Percentiles rank a stretch among this genome's conserved stretches.
phyloP scores from a whole-genome alignment of 1,140 invertebrate genomes.

The Oreohelix idahoensis region DNA sequence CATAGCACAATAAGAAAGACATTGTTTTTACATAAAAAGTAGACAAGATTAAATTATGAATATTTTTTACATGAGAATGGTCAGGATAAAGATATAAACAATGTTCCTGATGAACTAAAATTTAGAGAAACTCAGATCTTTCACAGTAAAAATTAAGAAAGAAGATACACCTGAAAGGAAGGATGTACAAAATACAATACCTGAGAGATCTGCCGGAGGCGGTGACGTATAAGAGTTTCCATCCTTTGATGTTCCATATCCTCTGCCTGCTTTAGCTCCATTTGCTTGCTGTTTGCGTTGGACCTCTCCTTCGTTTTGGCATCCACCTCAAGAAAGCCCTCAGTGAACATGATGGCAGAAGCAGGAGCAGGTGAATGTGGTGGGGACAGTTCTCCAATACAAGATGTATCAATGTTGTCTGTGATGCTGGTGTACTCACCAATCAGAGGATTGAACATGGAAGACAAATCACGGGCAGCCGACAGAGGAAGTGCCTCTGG shows the following conservation, averaged over 20 bases:
- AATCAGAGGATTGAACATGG: constrained; percentile 86
- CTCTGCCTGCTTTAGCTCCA: constrained; percentile 84
- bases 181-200: constrained; percentile 13
- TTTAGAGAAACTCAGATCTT: neutral
- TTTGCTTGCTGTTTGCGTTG: constrained; percentile 79
- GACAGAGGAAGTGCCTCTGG: constrained; percentile 39
- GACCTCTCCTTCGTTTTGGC: constrained; percentile 44
- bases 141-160: neutral
- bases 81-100: neutral
- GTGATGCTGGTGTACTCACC: constrained; percentile 94
- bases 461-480: constrained; percentile 70
- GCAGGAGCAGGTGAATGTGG: constrained; percentile 76
- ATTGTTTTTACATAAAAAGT: too few relatives aligned
- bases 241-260: constrained; percentile 92
- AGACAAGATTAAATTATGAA: too few relatives aligned
- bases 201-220: constrained; percentile 77
- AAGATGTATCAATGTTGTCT: constrained; percentile 88
- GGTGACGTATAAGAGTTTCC: constrained; percentile 88
- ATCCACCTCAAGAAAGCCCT: constrained; percentile 55
- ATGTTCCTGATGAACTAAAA: too few relatives aligned
- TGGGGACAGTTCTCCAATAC: constrained; percentile 83
- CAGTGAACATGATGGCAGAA: constrained; percentile 71
- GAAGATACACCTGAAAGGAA: too few relatives aligned
- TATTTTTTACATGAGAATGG: too few relatives aligned
- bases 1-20: too few relatives aligned